Evolutionary conservation across 2,888 invertebrate species (phyloP).

Genomic region (Lasioglossum oenotherae): DNA sequence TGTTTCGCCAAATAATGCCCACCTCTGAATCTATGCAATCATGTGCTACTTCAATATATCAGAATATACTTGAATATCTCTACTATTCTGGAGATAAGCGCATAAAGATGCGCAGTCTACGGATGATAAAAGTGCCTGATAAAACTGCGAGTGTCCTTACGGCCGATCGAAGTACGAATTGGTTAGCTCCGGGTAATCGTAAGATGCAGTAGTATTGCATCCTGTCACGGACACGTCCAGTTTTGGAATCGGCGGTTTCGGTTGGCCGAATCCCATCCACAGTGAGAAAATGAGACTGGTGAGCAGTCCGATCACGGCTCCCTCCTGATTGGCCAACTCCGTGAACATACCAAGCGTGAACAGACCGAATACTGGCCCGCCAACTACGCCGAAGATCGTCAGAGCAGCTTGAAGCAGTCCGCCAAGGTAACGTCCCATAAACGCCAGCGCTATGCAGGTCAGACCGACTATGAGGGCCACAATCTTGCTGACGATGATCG

Average conservation of each 20-base stretch:
- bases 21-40: no score
- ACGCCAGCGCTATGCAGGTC: conserved; percentile 91
- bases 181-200: conserved; percentile 8
- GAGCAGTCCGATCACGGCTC: conserved; percentile 89
- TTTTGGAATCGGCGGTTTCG: conserved; percentile 87
- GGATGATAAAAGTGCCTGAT: background rate
- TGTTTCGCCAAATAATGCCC: no score
- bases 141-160: conserved; percentile 32
- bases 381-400: conserved; percentile 94
- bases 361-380: conserved; percentile 93
- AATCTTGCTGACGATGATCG: conserved; percentile 84
- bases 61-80: no score
- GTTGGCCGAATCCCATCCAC: conserved; percentile 94
- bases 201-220: conserved; percentile 82
- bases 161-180: conserved; percentile 3
- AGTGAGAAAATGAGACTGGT: conserved; percentile 89
- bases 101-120: no score
- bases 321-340: conserved; percentile 90
- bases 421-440: conserved; percentile 86
- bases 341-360: conserved; percentile 95
- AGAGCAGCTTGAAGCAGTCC: conserved; percentile 92
- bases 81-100: no score
- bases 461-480: conserved; percentile 91
- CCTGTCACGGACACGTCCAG: conserved; percentile 87
- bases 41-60: no score